Conservation (phyloP, 2,888 invertebrate species). For the Sphinx pinastri region DNA sequence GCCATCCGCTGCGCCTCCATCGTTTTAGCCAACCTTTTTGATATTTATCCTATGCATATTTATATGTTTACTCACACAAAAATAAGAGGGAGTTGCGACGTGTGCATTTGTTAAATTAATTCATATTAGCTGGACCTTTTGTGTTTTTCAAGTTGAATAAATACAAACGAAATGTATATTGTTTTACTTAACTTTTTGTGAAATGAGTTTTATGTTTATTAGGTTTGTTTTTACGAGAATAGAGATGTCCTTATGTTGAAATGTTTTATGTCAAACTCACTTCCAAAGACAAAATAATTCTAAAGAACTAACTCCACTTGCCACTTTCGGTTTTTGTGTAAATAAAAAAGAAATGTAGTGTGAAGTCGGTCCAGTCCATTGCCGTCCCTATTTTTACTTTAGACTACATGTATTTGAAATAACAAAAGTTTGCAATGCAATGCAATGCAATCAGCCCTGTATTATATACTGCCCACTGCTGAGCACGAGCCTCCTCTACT, state of each 20-base stretch:
- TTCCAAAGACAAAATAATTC: too few relatives aligned
- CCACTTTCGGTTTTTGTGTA: too few relatives aligned
- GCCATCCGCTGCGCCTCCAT: conserved; percentile 50
- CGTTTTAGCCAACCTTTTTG: conserved; percentile 66
- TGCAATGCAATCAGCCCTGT: too few relatives aligned
- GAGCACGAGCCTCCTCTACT: too few relatives aligned
- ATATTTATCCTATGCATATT: conserved; percentile 81
- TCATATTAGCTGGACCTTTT: conserved; percentile 47
- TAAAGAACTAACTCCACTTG: too few relatives aligned
- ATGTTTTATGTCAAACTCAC: too few relatives aligned
- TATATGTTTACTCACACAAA: conserved; percentile 73
- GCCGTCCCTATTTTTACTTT: background rate
- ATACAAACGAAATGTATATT: conserved; percentile 34
- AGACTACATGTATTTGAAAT: conserved; percentile 8
- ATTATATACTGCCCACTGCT: too few relatives aligned
- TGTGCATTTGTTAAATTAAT: conserved; percentile 67
- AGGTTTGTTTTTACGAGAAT: background rate
- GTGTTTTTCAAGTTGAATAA: conserved; percentile 33
- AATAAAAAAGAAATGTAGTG: too few relatives aligned
- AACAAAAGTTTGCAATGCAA: too few relatives aligned
- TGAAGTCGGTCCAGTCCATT: background rate
- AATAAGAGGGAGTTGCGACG: conserved; percentile 57
- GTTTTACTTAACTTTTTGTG: conserved; percentile 32
- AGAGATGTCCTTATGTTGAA: background rate
- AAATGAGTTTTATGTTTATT: background rate